Conservation (phyloP, 2,113 vertebrate genomes). For the Ivindomyrus marchei region DNA sequence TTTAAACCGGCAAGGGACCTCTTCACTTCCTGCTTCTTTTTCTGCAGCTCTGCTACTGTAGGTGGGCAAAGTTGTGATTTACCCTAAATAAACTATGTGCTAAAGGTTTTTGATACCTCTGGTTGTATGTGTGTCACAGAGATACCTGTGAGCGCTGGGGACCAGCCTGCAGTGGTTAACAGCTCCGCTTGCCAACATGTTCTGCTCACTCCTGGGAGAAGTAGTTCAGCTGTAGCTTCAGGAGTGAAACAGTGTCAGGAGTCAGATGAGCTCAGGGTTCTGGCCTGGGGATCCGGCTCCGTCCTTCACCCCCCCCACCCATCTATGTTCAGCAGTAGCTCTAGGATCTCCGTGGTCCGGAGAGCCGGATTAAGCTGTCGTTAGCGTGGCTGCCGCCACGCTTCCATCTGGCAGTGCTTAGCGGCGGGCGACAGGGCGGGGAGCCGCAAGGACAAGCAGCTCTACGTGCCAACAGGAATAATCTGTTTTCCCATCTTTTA, state of each 20-base stretch:
- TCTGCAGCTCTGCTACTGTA: neutral
- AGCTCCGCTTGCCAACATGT: neutral
- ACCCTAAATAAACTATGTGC: neutral
- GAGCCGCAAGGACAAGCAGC: slow-evolving; percentile 1
- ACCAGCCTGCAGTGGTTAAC: slow-evolving; percentile 4
- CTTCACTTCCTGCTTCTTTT: neutral
- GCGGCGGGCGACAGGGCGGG: neutral
- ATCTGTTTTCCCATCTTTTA: slow-evolving; percentile 2
- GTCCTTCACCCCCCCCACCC: neutral
- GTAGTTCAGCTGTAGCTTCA: neutral
- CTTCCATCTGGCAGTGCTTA: slow-evolving; percentile 4
- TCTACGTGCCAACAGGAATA: neutral
- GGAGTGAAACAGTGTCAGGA: neutral
- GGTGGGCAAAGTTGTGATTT: neutral
- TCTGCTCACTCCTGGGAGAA: neutral
- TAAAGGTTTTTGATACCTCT: neutral
- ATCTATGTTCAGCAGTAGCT: slow-evolving; percentile 1
- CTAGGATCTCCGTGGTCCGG: neutral
- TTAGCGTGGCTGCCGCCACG: neutral
- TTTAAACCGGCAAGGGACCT: neutral
- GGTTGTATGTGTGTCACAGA: neutral
- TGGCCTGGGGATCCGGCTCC: neutral
- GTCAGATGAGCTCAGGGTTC: neutral
- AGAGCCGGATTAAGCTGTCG: neutral
- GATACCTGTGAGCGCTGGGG: neutral